phyloP scores from a whole-genome alignment of 1,140 invertebrate species.

The Saccostrea cuccullata region DNA sequence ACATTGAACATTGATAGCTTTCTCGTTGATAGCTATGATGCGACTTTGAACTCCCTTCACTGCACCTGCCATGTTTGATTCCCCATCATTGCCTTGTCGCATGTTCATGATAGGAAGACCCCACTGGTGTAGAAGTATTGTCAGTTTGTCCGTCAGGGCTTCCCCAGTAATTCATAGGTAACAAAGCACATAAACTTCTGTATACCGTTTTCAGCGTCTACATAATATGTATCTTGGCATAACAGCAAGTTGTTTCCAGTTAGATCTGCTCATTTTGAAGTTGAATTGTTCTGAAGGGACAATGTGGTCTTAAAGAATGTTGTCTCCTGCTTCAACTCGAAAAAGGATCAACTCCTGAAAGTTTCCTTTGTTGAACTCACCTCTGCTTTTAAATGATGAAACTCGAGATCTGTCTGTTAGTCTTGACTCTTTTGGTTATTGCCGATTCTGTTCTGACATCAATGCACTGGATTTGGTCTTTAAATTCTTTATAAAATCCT shows the following conservation, averaged over 20 bases:
- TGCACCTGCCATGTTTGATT: not conserved
- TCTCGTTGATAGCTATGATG: not conserved
- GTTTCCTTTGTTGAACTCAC: not conserved
- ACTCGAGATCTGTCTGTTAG: not conserved
- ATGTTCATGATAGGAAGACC: not conserved
- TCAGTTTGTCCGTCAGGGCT: not conserved
- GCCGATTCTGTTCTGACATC: constrained; percentile 16
- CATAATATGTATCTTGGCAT: constrained; percentile 17
- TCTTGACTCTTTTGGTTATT: not conserved
- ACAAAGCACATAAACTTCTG: constrained; percentile 29
- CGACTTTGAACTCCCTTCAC: not conserved
- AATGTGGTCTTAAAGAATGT: not conserved
- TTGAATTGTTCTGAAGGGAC: not conserved
- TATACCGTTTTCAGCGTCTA: constrained; percentile 8
- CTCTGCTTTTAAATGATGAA: not conserved
- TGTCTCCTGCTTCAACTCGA: constrained; percentile 28
- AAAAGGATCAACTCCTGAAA: constrained; percentile 2
- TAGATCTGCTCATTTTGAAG: constrained; percentile 7
- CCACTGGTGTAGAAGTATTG: not conserved
- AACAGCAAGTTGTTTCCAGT: constrained; percentile 32
- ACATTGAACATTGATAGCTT: constrained; percentile 29
- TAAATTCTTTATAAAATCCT: constrained; percentile 31
- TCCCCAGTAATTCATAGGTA: constrained; percentile 12
- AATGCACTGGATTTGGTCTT: not conserved
- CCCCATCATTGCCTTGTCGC: constrained; percentile 5